phyloP scores from a whole-genome alignment of 2,113 vertebrate genomes.

The Micronisus gabar region DNA sequence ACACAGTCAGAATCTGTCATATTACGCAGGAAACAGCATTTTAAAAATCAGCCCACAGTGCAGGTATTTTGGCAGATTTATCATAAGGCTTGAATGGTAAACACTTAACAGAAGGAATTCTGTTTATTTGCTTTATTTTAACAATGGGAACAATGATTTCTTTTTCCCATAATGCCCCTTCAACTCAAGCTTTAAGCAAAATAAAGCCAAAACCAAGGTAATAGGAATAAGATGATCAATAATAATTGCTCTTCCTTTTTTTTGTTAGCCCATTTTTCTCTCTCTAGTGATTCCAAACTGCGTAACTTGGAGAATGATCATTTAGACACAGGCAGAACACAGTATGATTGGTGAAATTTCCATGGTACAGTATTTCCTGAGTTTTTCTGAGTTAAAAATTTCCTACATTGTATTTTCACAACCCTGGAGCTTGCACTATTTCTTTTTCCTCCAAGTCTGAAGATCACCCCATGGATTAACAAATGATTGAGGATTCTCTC shows the following conservation, averaged over 20 bases:
- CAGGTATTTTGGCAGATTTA: slow-evolving; percentile 57
- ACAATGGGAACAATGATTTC: background rate
- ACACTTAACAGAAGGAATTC: background rate
- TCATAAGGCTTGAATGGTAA: slow-evolving; percentile 21
- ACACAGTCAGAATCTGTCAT: slow-evolving; percentile 47
- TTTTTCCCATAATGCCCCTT: background rate
- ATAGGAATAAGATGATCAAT: slow-evolving; percentile 30
- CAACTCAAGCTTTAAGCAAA: slow-evolving; percentile 1
- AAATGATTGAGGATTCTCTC: slow-evolving; percentile 85
- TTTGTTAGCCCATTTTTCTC: background rate
- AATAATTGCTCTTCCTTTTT: background rate
- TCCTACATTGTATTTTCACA: slow-evolving; percentile 64
- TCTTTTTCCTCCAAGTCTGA: slow-evolving; percentile 73
- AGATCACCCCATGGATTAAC: slow-evolving; percentile 83
- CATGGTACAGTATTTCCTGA: slow-evolving; percentile 26
- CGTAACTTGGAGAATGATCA: slow-evolving; percentile 17
- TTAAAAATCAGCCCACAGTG: slow-evolving; percentile 37
- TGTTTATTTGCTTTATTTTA: slow-evolving; percentile 10
- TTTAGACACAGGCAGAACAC: slow-evolving; percentile 34
- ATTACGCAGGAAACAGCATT: slow-evolving; percentile 1
- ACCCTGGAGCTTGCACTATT: slow-evolving; percentile 66
- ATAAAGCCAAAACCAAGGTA: background rate
- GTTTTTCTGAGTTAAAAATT: slow-evolving; percentile 69
- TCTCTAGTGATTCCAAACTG: background rate
- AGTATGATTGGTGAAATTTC: background rate